A percentile compares a stretch with the other conserved stretches of the same genome.
These are phyloP conservation scores for Trichonephila inaurata DNA, from an alignment of 1,140 invertebrate genomes.

Conservation along the genomic window DNA sequence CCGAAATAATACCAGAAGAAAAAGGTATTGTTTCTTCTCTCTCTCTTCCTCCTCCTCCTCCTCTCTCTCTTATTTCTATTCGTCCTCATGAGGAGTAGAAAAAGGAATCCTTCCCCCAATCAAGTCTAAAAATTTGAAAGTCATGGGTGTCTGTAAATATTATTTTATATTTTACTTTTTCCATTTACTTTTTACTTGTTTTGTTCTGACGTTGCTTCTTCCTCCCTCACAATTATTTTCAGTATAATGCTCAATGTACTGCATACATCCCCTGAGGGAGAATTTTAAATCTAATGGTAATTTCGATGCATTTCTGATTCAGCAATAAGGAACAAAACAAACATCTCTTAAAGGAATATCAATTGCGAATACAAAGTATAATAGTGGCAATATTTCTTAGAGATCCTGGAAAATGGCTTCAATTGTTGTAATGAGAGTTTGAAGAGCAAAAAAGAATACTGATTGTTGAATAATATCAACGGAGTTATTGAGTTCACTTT, in stretches of 20 bases:
- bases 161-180: constrained; percentile 46
- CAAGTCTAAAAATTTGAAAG: constrained; percentile 55
- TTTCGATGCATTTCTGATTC: neutral
- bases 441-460: neutral
- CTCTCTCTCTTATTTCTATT: neutral
- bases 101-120: constrained; percentile 34
- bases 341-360: neutral
- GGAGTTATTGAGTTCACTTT: neutral
- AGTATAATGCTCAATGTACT: constrained; percentile 32
- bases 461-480: neutral
- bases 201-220: neutral
- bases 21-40: constrained; percentile 39
- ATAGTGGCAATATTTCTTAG: constrained; percentile 55
- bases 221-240: neutral
- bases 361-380: constrained; percentile 50
- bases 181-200: neutral
- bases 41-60: neutral
- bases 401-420: constrained; percentile 14
- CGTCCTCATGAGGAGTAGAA: neutral
- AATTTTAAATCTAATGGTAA: constrained; percentile 63
- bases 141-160: constrained; percentile 40
- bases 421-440: constrained; percentile 54
- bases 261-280: neutral
- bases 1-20: constrained; percentile 48
- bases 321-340: constrained; percentile 5